Evolutionary conservation across 2,888 invertebrate genomes (phyloP).

Genomic region (Hemaris fuciformis): DNA sequence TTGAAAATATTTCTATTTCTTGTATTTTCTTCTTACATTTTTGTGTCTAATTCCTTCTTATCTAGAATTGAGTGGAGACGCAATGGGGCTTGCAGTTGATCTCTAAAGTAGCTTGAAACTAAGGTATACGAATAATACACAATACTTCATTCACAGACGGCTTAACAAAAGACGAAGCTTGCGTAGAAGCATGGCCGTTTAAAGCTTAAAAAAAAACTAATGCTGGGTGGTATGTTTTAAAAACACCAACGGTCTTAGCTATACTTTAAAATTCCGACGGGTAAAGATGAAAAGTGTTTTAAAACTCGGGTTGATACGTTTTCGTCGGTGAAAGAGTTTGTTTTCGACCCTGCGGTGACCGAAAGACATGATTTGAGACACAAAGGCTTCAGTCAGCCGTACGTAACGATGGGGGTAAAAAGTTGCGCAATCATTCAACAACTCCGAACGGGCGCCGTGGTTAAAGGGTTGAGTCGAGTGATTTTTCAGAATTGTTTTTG

Average conservation of each 20-base stretch:
- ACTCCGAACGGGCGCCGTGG: background rate
- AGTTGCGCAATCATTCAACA: conserved; percentile 9
- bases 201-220: too few species aligned
- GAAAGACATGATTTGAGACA: background rate
- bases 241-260: background rate
- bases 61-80: too few species aligned
- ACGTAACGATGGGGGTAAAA: conserved; percentile 4
- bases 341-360: background rate
- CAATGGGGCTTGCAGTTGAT: too few species aligned
- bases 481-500: conserved; percentile 8
- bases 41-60: too few species aligned
- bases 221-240: too few species aligned
- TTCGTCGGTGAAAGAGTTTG: background rate
- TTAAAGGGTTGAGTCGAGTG: background rate
- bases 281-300: background rate
- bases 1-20: background rate
- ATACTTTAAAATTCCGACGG: background rate
- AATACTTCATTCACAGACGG: too few species aligned
- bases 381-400: background rate
- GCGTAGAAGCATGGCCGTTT: too few species aligned
- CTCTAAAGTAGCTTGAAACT: too few species aligned
- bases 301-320: background rate
- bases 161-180: too few species aligned
- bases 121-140: too few species aligned
- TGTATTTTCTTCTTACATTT: too few species aligned